Conservation (phyloP, 2,797 vertebrate genomes). For the Pangasius larnaudii region DNA sequence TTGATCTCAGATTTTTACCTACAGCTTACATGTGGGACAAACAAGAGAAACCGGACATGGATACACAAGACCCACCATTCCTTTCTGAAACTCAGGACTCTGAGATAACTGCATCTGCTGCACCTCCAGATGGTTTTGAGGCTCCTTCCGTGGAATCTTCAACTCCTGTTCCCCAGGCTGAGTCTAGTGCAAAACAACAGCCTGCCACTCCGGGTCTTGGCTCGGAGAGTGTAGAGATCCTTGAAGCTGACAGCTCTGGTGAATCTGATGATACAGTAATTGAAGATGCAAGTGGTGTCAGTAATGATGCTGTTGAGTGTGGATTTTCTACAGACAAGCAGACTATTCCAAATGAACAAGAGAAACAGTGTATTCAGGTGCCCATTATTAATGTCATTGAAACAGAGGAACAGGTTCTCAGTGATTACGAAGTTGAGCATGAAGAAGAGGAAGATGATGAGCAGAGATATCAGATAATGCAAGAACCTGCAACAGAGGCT, state of each 20-base stretch:
- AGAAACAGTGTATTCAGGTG: constrained; percentile 73
- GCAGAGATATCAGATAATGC: constrained; percentile 65
- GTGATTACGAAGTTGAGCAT: constrained; percentile 76
- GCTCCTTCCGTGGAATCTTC: constrained; percentile 46
- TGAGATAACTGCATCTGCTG: constrained; percentile 53
- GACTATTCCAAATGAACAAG: constrained; percentile 52
- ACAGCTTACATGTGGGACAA: constrained; percentile 79
- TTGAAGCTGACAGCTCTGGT: constrained; percentile 86
- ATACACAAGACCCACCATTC: constrained; percentile 49
- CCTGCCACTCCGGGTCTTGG: constrained; percentile 58
- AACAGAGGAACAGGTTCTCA: constrained; percentile 73
- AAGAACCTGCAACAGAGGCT: constrained; percentile 57
- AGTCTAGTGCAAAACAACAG: constrained; percentile 44
- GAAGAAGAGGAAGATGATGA: constrained; percentile 64
- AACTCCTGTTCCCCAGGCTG: constrained; percentile 27
- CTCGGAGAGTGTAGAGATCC: constrained; percentile 64
- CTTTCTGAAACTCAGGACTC: constrained; percentile 49
- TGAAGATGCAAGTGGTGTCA: constrained; percentile 72
- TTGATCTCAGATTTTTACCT: constrained; percentile 79
- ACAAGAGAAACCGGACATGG: constrained; percentile 65
- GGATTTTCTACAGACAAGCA: constrained; percentile 54
- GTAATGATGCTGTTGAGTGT: constrained; percentile 45
- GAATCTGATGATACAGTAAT: constrained; percentile 90
- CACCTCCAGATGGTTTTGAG: constrained; percentile 65
- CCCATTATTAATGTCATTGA: constrained; percentile 85